phyloP scores from a whole-genome alignment of 2,888 invertebrate genomes.

The Aphodius granarius region DNA sequence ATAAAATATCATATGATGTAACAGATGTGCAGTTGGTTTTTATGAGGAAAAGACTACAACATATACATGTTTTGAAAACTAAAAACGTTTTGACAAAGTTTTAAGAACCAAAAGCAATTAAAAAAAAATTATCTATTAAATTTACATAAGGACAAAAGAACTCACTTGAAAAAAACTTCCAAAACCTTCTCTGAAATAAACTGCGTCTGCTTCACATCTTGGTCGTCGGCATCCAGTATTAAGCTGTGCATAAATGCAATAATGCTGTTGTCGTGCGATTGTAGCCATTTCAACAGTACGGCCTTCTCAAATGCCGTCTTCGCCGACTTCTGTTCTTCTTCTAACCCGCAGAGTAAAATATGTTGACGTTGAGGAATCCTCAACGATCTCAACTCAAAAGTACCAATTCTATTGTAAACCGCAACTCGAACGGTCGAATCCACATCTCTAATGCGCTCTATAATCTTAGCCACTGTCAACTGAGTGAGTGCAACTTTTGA shows the following conservation, averaged over 20 bases:
- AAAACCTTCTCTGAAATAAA: conserved; percentile 60
- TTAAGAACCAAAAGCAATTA: too few relatives aligned
- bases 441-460: conserved; percentile 75
- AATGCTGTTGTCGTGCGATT: conserved; percentile 69
- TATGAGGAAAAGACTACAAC: too few relatives aligned
- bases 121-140: too few relatives aligned
- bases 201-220: conserved; percentile 63
- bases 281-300: conserved; percentile 76
- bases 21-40: too few relatives aligned
- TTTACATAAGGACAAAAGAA: too few relatives aligned
- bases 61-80: too few relatives aligned
- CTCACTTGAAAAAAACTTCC: conserved; percentile 56
- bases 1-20: too few relatives aligned
- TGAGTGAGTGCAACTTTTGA: conserved; percentile 73
- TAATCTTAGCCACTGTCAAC: conserved; percentile 68
- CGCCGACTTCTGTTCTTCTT: conserved; percentile 53
- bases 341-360: conserved; percentile 58
- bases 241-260: conserved; percentile 73
- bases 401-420: conserved; percentile 52
- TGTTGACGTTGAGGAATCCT: conserved; percentile 59
- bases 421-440: conserved; percentile 73
- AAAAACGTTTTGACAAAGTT: too few relatives aligned
- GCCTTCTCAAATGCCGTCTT: conserved; percentile 53
- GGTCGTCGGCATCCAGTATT: conserved; percentile 68
- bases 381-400: conserved; percentile 52